Evolutionary conservation across 2,888 invertebrate genomes (phyloP).

Genomic region (Zygaena filipendulae): DNA sequence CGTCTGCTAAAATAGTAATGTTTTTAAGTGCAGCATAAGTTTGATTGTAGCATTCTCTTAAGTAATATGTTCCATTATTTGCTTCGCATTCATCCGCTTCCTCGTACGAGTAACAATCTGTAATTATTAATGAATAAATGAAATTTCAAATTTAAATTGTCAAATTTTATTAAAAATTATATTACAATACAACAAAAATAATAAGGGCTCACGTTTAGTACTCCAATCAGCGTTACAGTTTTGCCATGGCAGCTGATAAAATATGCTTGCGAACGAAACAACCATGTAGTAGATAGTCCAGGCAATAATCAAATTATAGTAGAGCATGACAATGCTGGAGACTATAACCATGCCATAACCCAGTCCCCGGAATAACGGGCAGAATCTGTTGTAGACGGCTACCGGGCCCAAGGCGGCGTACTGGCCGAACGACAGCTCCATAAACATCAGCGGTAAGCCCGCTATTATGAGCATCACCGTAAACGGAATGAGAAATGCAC

Average conservation of each 20-base stretch:
- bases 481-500: constrained; percentile 87
- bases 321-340: constrained; percentile 79
- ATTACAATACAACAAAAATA: constrained; percentile 1
- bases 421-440: constrained; percentile 88
- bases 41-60: constrained; percentile 71
- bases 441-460: constrained; percentile 84
- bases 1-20: constrained; percentile 63
- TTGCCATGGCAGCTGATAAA: constrained; percentile 76
- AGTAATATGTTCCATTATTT: constrained; percentile 72
- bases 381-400: constrained; percentile 83
- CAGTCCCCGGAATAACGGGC: constrained; percentile 78
- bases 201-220: constrained; percentile 63
- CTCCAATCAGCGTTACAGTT: constrained; percentile 79
- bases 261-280: constrained; percentile 71
- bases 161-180: background rate
- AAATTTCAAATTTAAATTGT: no score
- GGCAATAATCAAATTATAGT: constrained; percentile 80
- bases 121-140: no score
- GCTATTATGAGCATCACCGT: constrained; percentile 83
- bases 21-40: constrained; percentile 64
- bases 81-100: constrained; percentile 71
- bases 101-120: constrained; percentile 77
- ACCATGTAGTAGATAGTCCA: constrained; percentile 82
- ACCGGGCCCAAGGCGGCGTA: constrained; percentile 83
- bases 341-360: constrained; percentile 82